Conservation (phyloP, 2,113 vertebrate genomes). For the Neodontobutis hainanensis region DNA sequence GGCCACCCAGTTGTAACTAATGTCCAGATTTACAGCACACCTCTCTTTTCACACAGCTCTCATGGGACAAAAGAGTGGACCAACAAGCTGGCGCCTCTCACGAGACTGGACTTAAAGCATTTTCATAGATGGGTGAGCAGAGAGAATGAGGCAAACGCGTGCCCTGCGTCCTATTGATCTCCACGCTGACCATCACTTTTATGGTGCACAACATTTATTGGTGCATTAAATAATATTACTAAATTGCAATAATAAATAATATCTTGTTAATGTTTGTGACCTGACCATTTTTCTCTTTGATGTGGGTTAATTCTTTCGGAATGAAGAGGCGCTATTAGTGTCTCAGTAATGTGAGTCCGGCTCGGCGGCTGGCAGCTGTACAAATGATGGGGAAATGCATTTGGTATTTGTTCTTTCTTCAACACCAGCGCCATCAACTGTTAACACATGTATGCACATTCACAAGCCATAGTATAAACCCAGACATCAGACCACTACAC, state of each 20-base stretch:
- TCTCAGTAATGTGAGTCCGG: conserved; percentile 66
- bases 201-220: no score
- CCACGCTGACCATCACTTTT: conserved; percentile 13
- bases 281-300: conserved; percentile 23
- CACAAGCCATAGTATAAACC: conserved; percentile 62
- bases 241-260: no score
- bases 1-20: conserved; percentile 69
- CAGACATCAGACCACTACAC: conserved; percentile 7
- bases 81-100: conserved; percentile 63
- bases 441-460: conserved; percentile 59
- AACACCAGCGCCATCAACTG: conserved; percentile 69
- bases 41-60: conserved; percentile 66
- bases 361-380: conserved; percentile 77
- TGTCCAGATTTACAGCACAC: conserved; percentile 57
- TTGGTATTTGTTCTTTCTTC: conserved; percentile 67
- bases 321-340: conserved; percentile 79
- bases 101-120: conserved; percentile 75
- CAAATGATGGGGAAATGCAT: conserved; percentile 69
- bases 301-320: conserved; percentile 57
- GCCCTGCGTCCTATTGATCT: conserved; percentile 28
- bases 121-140: conserved; percentile 81
- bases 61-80: conserved; percentile 70
- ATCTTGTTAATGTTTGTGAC: background rate
- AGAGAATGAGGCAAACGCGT: conserved; percentile 78
- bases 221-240: no score